A percentile compares a stretch with the other conserved stretches of the same genome.
Evolutionary conservation across 2,888 invertebrate species (phyloP).

Genomic region (Euzetes globulus): DNA sequence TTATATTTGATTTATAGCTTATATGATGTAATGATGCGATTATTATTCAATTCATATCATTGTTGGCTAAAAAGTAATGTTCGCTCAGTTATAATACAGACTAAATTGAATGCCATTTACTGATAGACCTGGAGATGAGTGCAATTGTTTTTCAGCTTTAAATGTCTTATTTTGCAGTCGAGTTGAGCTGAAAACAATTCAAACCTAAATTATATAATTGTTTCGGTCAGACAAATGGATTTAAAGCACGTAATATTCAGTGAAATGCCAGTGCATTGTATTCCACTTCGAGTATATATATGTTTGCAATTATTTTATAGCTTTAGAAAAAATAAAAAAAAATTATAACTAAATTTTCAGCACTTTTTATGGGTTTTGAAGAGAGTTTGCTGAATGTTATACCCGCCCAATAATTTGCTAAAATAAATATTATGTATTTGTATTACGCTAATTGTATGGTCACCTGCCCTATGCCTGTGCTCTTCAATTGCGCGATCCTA

Average conservation of each 20-base stretch:
- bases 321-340: background rate
- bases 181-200: background rate
- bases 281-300: background rate
- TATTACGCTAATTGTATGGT: constrained; percentile 3
- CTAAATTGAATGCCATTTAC: background rate
- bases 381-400: background rate
- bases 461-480: background rate
- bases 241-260: constrained; percentile 12
- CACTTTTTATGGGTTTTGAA: background rate
- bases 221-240: constrained; percentile 5
- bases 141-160: background rate
- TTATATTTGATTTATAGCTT: constrained; percentile 5
- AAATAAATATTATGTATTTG: background rate
- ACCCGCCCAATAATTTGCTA: constrained; percentile 8
- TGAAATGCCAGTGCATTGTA: background rate
- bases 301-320: background rate
- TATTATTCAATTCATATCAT: constrained; percentile 13
- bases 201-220: constrained; percentile 6
- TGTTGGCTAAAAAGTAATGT: background rate
- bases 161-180: constrained; percentile 13
- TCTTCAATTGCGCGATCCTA: background rate
- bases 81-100: background rate
- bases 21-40: constrained; percentile 1
- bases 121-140: background rate
- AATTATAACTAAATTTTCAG: background rate